A percentile compares a stretch with the other conserved stretches of the same genome.
These are phyloP conservation scores for Pentalonia nigronervosa DNA, from an alignment of 1,140 invertebrate species.

Conservation along the genomic window DNA sequence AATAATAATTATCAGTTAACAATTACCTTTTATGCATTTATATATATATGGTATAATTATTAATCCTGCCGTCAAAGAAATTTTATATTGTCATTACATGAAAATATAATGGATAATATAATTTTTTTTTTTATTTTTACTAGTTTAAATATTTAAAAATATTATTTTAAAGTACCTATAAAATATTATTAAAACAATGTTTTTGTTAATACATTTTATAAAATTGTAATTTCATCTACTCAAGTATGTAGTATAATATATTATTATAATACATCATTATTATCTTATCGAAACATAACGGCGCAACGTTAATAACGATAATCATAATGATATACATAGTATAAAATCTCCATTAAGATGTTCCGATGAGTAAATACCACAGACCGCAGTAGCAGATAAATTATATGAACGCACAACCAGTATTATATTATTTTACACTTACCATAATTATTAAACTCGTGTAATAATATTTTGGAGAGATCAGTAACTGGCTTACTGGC, in stretches of 20 bases:
- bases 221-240: too few species aligned
- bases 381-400: not conserved
- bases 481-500: not conserved
- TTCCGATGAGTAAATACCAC: conserved; percentile 3
- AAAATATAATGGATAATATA: not conserved
- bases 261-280: not conserved
- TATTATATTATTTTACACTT: not conserved
- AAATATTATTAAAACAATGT: too few species aligned
- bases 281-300: not conserved
- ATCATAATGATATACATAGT: not conserved
- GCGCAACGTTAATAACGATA: not conserved
- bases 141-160: too few species aligned
- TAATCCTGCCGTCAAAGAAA: not conserved
- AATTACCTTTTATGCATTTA: not conserved
- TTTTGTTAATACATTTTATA: not conserved
- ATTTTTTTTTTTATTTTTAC: too few species aligned
- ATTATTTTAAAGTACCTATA: too few species aligned
- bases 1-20: not conserved
- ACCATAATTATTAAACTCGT: not conserved
- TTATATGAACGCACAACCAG: not conserved
- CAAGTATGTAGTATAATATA: not conserved
- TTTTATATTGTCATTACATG: not conserved
- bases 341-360: not conserved
- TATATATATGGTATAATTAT: not conserved
- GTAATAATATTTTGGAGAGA: not conserved